Conservation (phyloP, 2,797 vertebrate species). For the Adrianichthys oophorus region DNA sequence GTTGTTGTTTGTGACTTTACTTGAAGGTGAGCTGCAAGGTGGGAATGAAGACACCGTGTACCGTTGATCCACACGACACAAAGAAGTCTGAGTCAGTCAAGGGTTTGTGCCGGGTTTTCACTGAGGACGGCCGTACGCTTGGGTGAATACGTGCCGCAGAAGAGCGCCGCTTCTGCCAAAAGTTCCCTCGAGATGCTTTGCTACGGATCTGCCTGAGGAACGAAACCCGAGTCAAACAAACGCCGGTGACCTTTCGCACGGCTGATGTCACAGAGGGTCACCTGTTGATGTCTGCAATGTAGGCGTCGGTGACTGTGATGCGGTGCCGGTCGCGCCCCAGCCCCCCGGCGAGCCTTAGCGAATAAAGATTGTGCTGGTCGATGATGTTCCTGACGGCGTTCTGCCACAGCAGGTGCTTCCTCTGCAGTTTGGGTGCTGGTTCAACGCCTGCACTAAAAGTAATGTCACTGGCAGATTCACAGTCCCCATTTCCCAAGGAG, state of each 20-base stretch:
- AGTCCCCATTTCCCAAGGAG: slow-evolving; percentile 17
- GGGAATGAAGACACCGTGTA: slow-evolving; percentile 46
- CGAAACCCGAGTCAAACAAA: not conserved
- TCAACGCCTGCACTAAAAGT: slow-evolving; percentile 15
- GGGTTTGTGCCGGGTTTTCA: not conserved
- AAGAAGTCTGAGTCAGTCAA: slow-evolving; percentile 36
- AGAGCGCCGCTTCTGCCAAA: slow-evolving; percentile 47
- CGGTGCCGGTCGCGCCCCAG: slow-evolving; percentile 32
- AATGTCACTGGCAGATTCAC: slow-evolving; percentile 25
- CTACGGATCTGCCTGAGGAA: slow-evolving; percentile 46
- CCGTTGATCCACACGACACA: slow-evolving; percentile 21
- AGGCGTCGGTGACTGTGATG: slow-evolving; percentile 63
- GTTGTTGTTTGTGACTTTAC: slow-evolving; percentile 17
- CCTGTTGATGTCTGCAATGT: slow-evolving; percentile 67
- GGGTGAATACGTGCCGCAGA: slow-evolving; percentile 44
- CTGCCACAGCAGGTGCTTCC: slow-evolving; percentile 64
- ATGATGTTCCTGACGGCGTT: slow-evolving; percentile 62
- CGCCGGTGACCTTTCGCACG: not conserved
- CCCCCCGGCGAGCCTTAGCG: slow-evolving; percentile 34
- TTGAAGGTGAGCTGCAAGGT: slow-evolving; percentile 44
- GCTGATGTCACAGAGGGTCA: not conserved
- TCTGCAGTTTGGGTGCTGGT: slow-evolving; percentile 25
- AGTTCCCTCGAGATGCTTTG: slow-evolving; percentile 17
- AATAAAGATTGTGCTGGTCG: slow-evolving; percentile 49
- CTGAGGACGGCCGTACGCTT: rapidly evolving